Evolutionary conservation across 2,113 vertebrate species (phyloP), one percentile per base, ranked within the genome.

Genomic region (Porphyrio hochstetteri): DNA sequence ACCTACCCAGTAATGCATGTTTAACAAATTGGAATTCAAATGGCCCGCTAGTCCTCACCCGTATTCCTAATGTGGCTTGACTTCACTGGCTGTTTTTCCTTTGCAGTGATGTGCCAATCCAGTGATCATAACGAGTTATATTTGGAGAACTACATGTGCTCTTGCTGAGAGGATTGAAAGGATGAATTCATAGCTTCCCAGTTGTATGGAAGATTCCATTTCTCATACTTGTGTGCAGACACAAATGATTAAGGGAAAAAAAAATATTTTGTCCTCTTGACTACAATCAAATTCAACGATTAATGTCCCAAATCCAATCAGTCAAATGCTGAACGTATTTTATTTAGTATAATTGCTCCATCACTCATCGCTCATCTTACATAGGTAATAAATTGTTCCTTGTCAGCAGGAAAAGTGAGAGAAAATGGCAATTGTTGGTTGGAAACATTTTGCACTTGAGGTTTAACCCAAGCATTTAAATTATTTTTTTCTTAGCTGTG

Each of bases 71-170:
- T 10, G 42, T 40, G 55, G 12, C 33, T 92, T 79, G 71, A 80
- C 16, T 90, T 93, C 27, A 27, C 38, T 16, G 17, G 2, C 3
- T 46, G 75, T 88, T 75, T 64, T 57, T 33, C 14, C 6, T 27
- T 64, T 92, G 16, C 9, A 72, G 31, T 55, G 48, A 95, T 82
- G 69, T 93, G 85, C 61, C 90, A 90, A 88, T 93, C 44, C 31
- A 72, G 50, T 71, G 59, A 90, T 90, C 86, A 71, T 91, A 96
- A 82, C 36, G 94, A 94, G 84, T 79, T 87, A 83, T 96, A 84
- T 95, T 90, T 94, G 83, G 90, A 95, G 56, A 65, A 42, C 35
- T 71, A 82, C 40, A 90, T 76, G 68, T 67, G 53, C 36, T 90
- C 31, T 65, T 77, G 16, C 59, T 82, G 55, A 71, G 77, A 63